phyloP scores from a whole-genome alignment of 2,113 vertebrate genomes.

The Delphinus delphis region DNA sequence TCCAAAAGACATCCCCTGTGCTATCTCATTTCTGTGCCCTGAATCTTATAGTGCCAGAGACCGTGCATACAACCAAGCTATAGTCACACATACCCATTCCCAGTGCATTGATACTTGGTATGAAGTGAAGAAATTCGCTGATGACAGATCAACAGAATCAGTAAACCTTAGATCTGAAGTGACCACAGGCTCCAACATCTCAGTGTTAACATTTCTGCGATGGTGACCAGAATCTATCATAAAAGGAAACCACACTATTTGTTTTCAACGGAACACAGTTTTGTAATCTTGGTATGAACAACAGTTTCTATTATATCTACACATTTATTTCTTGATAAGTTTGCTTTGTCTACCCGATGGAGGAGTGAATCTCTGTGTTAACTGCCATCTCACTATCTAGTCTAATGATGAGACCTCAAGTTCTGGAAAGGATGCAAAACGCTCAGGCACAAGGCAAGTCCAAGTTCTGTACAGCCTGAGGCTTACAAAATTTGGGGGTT shows the following conservation, averaged over 20 bases:
- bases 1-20: too few species aligned
- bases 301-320: background rate
- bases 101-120: background rate
- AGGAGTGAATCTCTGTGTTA: background rate
- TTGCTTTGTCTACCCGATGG: background rate
- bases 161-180: background rate
- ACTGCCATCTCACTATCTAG: background rate
- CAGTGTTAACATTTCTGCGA: too few species aligned
- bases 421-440: accelerated
- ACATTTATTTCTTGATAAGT: background rate
- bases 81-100: background rate
- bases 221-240: background rate
- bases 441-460: accelerated
- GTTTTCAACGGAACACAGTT: background rate
- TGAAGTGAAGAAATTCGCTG: background rate
- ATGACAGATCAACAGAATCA: background rate
- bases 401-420: background rate
- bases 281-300: background rate
- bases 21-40: accelerated
- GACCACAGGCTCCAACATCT: background rate
- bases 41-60: background rate
- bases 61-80: background rate
- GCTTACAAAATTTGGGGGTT: background rate
- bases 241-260: background rate
- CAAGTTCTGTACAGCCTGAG: background rate